A percentile compares a stretch with the other conserved stretches of the same genome.
Evolutionary conservation across 2,888 invertebrate genomes (phyloP).

Genomic region (Harpalus rubripes): DNA sequence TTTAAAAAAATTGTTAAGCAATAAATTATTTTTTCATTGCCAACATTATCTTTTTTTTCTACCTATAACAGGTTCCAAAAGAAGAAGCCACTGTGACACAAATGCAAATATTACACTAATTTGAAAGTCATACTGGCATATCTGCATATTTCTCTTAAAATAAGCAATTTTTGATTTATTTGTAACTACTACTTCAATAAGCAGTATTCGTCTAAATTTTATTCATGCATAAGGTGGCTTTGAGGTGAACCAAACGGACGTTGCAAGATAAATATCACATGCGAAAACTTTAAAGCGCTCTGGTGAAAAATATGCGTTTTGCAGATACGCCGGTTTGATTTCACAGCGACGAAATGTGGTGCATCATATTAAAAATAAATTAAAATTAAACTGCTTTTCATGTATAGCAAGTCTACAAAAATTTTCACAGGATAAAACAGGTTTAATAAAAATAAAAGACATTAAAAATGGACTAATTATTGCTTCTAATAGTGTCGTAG

Average conservation of each 20-base stretch:
- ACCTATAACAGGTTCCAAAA: conserved; percentile 59
- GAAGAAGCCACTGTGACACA: conserved; percentile 48
- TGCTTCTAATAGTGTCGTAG: too few relatives aligned
- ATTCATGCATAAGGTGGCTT: conserved; percentile 49
- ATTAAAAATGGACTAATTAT: too few relatives aligned
- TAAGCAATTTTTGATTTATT: conserved; percentile 63
- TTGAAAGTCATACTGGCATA: conserved; percentile 40
- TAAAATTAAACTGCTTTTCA: too few relatives aligned
- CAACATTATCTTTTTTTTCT: conserved; percentile 31
- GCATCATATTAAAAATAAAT: too few relatives aligned
- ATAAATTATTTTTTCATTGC: conserved; percentile 28
- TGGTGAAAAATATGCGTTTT: conserved; percentile 47
- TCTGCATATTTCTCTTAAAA: conserved; percentile 62
- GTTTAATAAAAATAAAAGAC: too few relatives aligned
- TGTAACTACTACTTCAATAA: conserved; percentile 63
- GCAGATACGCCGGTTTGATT: conserved; percentile 51
- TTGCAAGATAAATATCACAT: conserved; percentile 37
- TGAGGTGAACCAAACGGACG: conserved; percentile 47
- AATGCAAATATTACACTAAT: conserved; percentile 45
- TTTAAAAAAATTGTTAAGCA: conserved; percentile 25
- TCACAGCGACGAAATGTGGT: conserved; percentile 68
- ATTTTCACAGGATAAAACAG: too few relatives aligned
- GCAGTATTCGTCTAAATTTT: conserved; percentile 59
- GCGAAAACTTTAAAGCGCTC: conserved; percentile 50
- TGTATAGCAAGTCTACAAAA: too few relatives aligned